Percentiles rank a stretch among this genome's conserved stretches.
Conservation (phyloP, 2,888 invertebrate genomes). For the Diloba caeruleocephala region DNA sequence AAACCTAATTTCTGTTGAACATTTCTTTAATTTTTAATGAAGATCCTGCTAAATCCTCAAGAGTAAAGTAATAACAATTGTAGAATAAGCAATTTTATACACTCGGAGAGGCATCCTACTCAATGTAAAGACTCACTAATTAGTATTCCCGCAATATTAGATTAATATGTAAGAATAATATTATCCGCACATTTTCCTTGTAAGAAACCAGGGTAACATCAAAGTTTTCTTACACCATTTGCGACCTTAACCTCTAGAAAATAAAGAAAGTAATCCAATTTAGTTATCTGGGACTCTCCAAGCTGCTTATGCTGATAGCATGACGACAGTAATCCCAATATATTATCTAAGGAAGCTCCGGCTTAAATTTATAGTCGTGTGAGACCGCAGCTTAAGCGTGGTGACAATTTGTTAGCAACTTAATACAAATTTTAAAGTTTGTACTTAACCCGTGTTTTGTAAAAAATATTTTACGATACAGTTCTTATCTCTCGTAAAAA, state of each 20-base stretch:
- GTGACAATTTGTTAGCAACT: conserved; percentile 60
- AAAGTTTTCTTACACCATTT: conserved; percentile 15
- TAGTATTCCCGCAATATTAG: conserved; percentile 39
- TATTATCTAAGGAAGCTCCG: conserved; percentile 62
- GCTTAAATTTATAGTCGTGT: conserved; percentile 64
- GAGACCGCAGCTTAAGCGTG: conserved; percentile 58
- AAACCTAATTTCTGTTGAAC: conserved; percentile 45
- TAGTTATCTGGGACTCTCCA: conserved; percentile 27
- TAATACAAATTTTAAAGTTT: conserved; percentile 52
- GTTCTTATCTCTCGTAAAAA: conserved; percentile 30
- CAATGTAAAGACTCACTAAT: conserved; percentile 40
- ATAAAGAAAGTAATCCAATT: conserved; percentile 41
- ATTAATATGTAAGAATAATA: conserved; percentile 46
- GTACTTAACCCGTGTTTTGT: conserved; percentile 19
- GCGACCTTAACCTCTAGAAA: conserved; percentile 27
- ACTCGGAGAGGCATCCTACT: conserved; percentile 29
- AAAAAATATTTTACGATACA: conserved; percentile 18
- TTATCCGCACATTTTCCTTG: conserved; percentile 41
- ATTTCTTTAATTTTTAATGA: conserved; percentile 48
- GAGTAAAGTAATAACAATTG: conserved; percentile 45
- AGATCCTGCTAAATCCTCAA: conserved; percentile 36
- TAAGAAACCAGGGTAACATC: conserved; percentile 13
- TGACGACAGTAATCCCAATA: conserved; percentile 63
- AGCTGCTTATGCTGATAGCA: conserved; percentile 57
- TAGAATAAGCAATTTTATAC: conserved; percentile 45